Conservation (phyloP, 2,113 vertebrate species). For the Pachyramphus minor region DNA sequence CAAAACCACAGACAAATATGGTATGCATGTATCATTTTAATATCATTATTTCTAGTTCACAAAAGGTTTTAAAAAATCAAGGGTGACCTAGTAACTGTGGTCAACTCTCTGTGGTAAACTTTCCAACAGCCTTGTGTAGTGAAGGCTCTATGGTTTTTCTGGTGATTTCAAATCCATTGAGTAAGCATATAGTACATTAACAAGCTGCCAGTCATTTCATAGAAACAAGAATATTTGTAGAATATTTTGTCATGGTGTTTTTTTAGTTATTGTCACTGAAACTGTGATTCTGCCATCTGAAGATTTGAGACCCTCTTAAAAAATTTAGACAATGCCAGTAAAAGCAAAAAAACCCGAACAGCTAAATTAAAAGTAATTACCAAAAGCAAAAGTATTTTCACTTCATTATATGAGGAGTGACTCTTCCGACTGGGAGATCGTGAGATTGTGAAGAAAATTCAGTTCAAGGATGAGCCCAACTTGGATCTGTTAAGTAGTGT, state of each 20-base stretch:
- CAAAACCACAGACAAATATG: neutral
- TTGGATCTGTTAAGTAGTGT: slow-evolving; percentile 1
- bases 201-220: neutral
- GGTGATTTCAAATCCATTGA: neutral
- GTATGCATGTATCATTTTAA: neutral
- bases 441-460: slow-evolving; percentile 7
- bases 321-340: neutral
- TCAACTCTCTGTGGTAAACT: neutral
- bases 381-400: neutral
- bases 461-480: neutral
- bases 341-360: neutral
- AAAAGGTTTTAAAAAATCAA: neutral
- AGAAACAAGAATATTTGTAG: neutral
- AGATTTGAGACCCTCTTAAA: neutral
- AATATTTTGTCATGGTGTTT: neutral
- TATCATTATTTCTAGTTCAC: neutral
- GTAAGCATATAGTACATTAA: neutral
- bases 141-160: neutral
- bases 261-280: neutral
- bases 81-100: neutral
- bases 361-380: neutral
- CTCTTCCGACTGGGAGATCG: neutral
- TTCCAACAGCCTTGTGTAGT: neutral
- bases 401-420: neutral
- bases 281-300: neutral